These are phyloP conservation scores for Leptinotarsa haldemani DNA, from an alignment of 2,888 invertebrate species.

Conservation along the genomic window DNA sequence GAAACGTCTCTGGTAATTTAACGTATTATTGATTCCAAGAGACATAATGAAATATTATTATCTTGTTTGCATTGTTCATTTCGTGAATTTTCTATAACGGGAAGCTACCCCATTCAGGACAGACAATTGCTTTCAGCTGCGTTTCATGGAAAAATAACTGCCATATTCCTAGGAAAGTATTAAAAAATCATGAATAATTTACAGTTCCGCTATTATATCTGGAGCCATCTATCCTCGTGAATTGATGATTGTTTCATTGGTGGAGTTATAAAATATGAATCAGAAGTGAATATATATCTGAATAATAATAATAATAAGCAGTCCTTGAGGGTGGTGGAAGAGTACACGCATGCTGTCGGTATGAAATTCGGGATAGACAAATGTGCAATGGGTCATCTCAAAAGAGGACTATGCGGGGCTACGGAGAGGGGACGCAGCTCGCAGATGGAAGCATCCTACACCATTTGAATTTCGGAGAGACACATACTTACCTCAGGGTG, in stretches of 20 bases:
- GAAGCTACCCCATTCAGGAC: not conserved
- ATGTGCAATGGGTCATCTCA: too few species aligned
- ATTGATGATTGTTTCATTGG: not conserved
- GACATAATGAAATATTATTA: not conserved
- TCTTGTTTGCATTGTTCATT: not conserved
- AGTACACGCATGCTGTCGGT: too few species aligned
- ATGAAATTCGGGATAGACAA: too few species aligned
- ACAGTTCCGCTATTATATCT: not conserved
- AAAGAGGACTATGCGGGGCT: too few species aligned
- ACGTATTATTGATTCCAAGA: not conserved
- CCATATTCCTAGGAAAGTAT: not conserved
- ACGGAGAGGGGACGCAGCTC: too few species aligned
- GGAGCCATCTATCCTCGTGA: not conserved
- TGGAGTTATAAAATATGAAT: not conserved
- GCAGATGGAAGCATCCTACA: too few species aligned
- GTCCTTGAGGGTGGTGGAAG: too few species aligned
- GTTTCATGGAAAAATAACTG: too few species aligned
- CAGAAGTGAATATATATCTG: not conserved
- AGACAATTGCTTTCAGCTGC: not conserved
- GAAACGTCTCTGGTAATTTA: too few species aligned
- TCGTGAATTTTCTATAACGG: not conserved
- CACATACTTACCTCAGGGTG: too few species aligned
- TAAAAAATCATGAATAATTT: not conserved
- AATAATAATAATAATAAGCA: too few species aligned
- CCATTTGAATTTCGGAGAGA: too few species aligned